Conservation (phyloP, 2,113 vertebrate species). For the Dipodomys spectabilis region DNA sequence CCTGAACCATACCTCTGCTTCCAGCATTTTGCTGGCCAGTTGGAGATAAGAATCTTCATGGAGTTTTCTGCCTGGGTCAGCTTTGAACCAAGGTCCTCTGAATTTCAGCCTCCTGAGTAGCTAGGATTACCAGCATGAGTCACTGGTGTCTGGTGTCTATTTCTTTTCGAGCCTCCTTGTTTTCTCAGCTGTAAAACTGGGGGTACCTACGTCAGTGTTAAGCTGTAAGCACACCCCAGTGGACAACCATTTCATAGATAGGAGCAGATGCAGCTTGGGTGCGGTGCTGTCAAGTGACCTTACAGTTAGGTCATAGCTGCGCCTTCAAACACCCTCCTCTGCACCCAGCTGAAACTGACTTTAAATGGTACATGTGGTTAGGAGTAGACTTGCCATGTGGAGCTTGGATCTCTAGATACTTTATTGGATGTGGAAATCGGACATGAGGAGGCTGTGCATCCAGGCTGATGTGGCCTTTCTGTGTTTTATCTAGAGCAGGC, state of each 20-base stretch:
- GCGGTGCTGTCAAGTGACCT: too few species aligned
- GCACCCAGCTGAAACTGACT: not conserved
- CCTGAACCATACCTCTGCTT: too few species aligned
- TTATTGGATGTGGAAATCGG: not conserved
- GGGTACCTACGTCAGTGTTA: not conserved
- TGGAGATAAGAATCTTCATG: too few species aligned
- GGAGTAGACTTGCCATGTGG: not conserved
- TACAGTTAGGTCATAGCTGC: too few species aligned
- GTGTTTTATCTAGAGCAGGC: conserved; percentile 66
- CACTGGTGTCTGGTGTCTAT: too few species aligned
- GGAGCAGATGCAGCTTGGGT: not conserved
- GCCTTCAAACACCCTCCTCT: not conserved
- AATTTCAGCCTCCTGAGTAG: too few species aligned
- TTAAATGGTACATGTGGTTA: not conserved
- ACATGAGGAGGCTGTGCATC: not conserved
- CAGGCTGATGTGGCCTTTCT: not conserved
- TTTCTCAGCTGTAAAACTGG: not conserved
- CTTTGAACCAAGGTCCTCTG: too few species aligned
- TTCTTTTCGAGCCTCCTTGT: not conserved
- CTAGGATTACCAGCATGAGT: too few species aligned
- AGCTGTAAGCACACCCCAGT: not conserved
- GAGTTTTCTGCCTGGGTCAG: too few species aligned
- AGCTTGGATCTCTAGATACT: not conserved
- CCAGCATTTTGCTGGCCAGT: too few species aligned
- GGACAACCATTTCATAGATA: not conserved